A percentile compares a stretch with the other conserved stretches of the same genome.
Evolutionary conservation across 2,888 invertebrate species (phyloP).

Genomic region (Tinea trinotella): DNA sequence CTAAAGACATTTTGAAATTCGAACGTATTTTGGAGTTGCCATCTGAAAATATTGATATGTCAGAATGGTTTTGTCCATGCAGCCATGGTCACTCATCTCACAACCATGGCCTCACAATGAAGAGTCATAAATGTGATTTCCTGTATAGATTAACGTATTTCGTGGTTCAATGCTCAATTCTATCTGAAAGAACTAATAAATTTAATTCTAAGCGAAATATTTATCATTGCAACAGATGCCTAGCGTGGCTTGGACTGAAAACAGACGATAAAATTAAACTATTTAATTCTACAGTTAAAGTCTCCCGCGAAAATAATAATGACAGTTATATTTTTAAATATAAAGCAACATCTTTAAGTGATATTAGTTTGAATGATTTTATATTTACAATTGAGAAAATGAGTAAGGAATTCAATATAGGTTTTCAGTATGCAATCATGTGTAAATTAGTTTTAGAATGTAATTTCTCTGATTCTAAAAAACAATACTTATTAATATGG

Average conservation of each 20-base stretch:
- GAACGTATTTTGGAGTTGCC: conserved; percentile 75
- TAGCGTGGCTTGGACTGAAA: conserved; percentile 71
- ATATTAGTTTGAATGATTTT: conserved; percentile 60
- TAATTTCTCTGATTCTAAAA: conserved; percentile 45
- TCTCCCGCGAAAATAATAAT: conserved; percentile 35
- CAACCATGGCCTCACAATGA: conserved; percentile 35
- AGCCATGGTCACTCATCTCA: conserved; percentile 36
- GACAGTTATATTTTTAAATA: conserved; percentile 27
- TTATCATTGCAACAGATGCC: conserved; percentile 70
- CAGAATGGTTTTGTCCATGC: conserved; percentile 78
- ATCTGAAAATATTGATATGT: conserved; percentile 70
- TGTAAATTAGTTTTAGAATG: conserved; percentile 71
- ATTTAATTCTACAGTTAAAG: conserved; percentile 71
- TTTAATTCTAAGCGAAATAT: conserved; percentile 57
- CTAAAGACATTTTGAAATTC: conserved; percentile 62
- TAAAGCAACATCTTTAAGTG: conserved; percentile 26
- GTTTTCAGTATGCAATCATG: conserved; percentile 61
- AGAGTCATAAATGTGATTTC: conserved; percentile 67
- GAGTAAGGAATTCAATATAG: conserved; percentile 60
- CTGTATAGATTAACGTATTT: conserved; percentile 72
- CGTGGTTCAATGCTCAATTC: conserved; percentile 49
- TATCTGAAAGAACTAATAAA: conserved; percentile 55
- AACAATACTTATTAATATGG: conserved; percentile 73
- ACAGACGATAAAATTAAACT: conserved; percentile 59
- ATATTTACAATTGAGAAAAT: conserved; percentile 63